Evolutionary conservation across 2,888 invertebrate species (phyloP), one percentile per base, ranked within the genome.

Genomic region (Rhamnusium bicolor): DNA sequence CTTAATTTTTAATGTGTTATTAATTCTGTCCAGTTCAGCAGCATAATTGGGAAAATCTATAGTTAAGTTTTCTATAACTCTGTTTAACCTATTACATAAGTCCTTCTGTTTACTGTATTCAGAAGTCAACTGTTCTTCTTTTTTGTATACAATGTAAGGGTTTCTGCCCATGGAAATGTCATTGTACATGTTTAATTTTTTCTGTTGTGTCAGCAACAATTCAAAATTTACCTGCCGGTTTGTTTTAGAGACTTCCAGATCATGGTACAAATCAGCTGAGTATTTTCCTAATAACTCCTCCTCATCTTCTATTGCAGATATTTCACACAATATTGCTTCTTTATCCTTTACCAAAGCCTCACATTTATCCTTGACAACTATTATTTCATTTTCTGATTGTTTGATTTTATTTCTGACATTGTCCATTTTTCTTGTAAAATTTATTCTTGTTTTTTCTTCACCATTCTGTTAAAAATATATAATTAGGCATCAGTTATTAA

Each of bases 151-250:
- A 3, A 82, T 72, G 67, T 78, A 85, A 0, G 86, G 86, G 19
- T 76, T 82, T 19, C 86, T 83, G 0, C 86, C 85, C 21, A 90
- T 90, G 1, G 90, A 84, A 0, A 92, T 88, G 1, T 89, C 89
- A 0, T 88, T 82, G 68, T 93, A 90, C 79, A 93, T 90, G 76
- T 89, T 91, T 29, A 92, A 91, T 75, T 93, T 92, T 29, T 92
- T 91, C 85, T 96, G 95, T 79, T 92, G 91, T 60, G 93, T 90
- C 0, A 95, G 91, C 18, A 95, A 82, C 69, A 90, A 84, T 83
- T 92, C 91, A 72, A 92, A 87, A 80, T 91, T 91, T 61, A 89
- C 71, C 46, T 87, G 86, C 32, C 89, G 86, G 62, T 89, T 87
- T 1, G 89, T 88, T 80, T 89, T 88, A 7, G 81, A 69, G 10